Evolutionary conservation across 2,113 vertebrate species (phyloP).

Genomic region (Vulpes vulpes): DNA sequence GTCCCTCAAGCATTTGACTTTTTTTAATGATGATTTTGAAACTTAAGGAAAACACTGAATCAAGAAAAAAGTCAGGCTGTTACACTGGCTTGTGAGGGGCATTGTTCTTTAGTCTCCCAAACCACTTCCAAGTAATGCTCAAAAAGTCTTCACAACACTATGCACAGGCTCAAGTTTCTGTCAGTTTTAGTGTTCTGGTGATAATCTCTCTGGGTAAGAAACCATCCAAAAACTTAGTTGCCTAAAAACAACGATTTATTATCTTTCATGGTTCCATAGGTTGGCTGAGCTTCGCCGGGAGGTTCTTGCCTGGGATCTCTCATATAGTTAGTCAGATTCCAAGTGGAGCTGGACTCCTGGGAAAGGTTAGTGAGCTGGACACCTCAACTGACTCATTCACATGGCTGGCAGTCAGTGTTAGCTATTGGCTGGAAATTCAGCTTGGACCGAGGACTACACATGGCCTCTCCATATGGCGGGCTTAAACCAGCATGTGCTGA

Average conservation of each 20-base stretch:
- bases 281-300: background rate
- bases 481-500: background rate
- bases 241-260: background rate
- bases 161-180: background rate
- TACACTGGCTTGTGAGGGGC: background rate
- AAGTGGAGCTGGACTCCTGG: background rate
- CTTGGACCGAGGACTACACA: background rate
- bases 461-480: background rate
- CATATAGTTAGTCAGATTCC: background rate
- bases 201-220: background rate
- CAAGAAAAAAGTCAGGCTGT: background rate
- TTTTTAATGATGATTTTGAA: conserved; percentile 19
- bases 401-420: background rate
- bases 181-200: background rate
- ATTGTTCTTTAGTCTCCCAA: background rate
- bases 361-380: background rate
- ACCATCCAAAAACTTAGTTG: background rate
- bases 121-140: background rate
- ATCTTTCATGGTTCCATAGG: background rate
- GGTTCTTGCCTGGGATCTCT: background rate
- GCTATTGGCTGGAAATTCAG: background rate
- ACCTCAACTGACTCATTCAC: background rate
- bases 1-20: background rate
- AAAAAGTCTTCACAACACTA: background rate
- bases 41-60: background rate